Evolutionary conservation across 1,140 invertebrate genomes (phyloP).

Genomic region (Anadara kagoshimensis): DNA sequence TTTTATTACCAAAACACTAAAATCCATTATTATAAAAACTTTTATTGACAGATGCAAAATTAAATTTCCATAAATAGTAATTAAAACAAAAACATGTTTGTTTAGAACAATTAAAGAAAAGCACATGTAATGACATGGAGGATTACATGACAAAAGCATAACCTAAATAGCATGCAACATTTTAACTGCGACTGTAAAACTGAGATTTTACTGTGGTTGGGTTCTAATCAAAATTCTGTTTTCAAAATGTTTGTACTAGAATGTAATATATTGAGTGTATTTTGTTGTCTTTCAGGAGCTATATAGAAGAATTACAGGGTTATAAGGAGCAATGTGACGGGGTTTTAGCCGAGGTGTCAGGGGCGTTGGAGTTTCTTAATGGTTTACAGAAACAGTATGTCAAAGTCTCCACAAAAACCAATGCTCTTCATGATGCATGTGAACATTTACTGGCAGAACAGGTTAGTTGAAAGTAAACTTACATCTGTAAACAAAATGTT

Average conservation of each 20-base stretch:
- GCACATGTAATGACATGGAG: not conserved
- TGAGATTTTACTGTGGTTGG: not conserved
- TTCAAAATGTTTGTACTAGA: too few relatives aligned
- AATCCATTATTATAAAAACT: too few relatives aligned
- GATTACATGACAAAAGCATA: not conserved
- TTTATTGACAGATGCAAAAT: too few relatives aligned
- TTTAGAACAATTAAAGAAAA: not conserved
- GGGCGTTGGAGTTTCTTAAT: conserved; percentile 82
- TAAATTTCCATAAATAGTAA: too few relatives aligned
- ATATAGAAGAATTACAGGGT: conserved; percentile 82
- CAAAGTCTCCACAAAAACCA: conserved; percentile 91
- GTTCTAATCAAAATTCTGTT: not conserved
- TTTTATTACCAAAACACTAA: too few relatives aligned
- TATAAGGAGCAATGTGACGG: conserved; percentile 83
- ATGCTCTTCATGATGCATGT: conserved; percentile 90
- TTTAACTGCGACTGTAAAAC: not conserved
- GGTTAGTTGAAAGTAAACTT: conserved; percentile 61
- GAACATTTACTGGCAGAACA: conserved; percentile 92
- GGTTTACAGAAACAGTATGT: conserved; percentile 85
- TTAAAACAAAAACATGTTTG: too few relatives aligned
- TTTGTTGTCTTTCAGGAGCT: conserved; percentile 70
- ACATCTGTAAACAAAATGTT: not conserved
- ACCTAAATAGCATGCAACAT: not conserved
- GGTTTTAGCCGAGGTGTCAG: conserved; percentile 82
- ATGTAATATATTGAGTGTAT: not conserved